phyloP scores from a whole-genome alignment of 2,888 invertebrate species.

The Theristus sp. region DNA sequence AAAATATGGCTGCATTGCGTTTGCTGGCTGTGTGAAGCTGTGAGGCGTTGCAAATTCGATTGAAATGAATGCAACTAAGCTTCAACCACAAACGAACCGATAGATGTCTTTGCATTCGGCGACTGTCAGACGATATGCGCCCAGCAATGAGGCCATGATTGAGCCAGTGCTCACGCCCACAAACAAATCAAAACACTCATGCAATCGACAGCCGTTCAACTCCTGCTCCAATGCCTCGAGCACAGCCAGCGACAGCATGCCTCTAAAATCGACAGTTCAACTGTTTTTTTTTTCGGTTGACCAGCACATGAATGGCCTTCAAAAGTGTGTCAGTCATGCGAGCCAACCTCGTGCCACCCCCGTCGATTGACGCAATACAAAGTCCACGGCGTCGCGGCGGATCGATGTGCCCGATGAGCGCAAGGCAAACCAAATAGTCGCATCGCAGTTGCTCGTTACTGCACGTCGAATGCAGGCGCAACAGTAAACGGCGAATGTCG shows the following conservation, averaged over 20 bases:
- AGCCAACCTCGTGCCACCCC: slow-evolving; percentile 55
- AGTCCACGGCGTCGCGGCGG: slow-evolving; percentile 54
- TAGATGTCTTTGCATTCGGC: slow-evolving; percentile 45
- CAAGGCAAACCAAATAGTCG: slow-evolving; percentile 35
- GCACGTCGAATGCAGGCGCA: not conserved
- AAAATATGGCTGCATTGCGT: too few species aligned
- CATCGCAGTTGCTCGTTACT: not conserved
- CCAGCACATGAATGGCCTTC: too few species aligned
- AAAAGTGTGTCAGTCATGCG: too few species aligned
- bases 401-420: slow-evolving; percentile 50
- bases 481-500: not conserved
- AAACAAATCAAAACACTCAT: slow-evolving; percentile 64
- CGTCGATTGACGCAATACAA: slow-evolving; percentile 63
- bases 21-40: too few species aligned
- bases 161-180: slow-evolving; percentile 43
- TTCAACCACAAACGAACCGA: too few species aligned
- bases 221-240: slow-evolving; percentile 52
- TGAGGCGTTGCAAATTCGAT: too few species aligned
- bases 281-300: too few species aligned
- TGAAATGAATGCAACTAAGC: too few species aligned
- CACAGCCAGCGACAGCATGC: slow-evolving; percentile 65
- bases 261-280: too few species aligned
- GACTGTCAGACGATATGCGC: slow-evolving; percentile 42
- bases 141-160: slow-evolving; percentile 53
- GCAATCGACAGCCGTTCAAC: slow-evolving; percentile 28